Evolutionary conservation across 2,888 invertebrate species (phyloP).

Genomic region (Oegoconia quadripuncta): DNA sequence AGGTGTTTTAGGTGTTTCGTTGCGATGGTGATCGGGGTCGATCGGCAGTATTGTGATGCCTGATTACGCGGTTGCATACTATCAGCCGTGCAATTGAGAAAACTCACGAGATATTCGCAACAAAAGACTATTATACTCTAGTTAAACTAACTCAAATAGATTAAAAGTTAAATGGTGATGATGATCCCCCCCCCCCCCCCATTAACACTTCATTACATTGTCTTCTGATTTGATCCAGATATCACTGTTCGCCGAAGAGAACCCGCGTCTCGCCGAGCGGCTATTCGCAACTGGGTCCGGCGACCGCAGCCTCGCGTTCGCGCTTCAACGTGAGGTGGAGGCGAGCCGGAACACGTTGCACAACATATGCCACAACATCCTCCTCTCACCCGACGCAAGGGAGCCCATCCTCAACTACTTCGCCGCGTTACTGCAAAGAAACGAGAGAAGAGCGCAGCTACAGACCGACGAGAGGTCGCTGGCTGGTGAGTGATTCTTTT

Average conservation of each 20-base stretch:
- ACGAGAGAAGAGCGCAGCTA: conserved; percentile 93
- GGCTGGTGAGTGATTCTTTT: conserved; percentile 70
- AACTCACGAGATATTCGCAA: too few species aligned
- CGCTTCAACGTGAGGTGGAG: conserved; percentile 89
- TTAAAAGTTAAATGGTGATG: too few species aligned
- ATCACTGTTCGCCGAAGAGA: conserved; percentile 96
- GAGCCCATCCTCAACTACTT: conserved; percentile 89
- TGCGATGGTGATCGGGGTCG: too few species aligned
- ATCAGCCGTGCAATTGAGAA: too few species aligned
- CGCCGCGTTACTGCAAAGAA: conserved; percentile 86
- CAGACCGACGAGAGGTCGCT: conserved; percentile 92
- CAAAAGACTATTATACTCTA: too few species aligned
- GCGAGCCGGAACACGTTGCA: conserved; percentile 87
- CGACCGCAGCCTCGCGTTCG: conserved; percentile 83
- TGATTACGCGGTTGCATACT: too few species aligned
- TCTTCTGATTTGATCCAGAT: conserved; percentile 51
- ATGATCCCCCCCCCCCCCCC: too few species aligned
- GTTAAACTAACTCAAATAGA: too few species aligned
- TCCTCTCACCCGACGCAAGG: conserved; percentile 89
- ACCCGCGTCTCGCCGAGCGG: conserved; percentile 91
- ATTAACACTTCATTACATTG: too few species aligned
- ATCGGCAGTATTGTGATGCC: too few species aligned
- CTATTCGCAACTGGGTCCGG: conserved; percentile 77
- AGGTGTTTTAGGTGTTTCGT: too few species aligned
- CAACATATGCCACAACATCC: conserved; percentile 89